A percentile compares a stretch with the other conserved stretches of the same genome.
Evolutionary conservation across 2,797 vertebrate species (phyloP).

Genomic region (Bovichtus variegatus): DNA sequence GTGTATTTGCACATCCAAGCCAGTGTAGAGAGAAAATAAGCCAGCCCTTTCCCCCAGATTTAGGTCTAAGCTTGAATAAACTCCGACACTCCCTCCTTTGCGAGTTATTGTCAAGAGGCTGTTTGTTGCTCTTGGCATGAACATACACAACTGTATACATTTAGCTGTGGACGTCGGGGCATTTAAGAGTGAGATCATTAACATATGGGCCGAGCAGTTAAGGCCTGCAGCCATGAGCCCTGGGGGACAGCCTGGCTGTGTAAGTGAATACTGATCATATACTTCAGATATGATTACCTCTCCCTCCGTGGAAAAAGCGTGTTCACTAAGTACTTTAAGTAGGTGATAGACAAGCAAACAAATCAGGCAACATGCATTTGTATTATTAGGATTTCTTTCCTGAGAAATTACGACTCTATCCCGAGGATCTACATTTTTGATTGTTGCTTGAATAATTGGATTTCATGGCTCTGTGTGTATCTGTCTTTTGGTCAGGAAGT

Average conservation of each 20-base stretch:
- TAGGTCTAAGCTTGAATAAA: conserved; percentile 71
- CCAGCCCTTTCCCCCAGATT: conserved; percentile 71
- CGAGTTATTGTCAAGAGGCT: conserved; percentile 73
- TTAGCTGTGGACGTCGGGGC: conserved; percentile 64
- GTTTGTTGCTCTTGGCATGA: conserved; percentile 80
- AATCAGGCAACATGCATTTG: conserved; percentile 37
- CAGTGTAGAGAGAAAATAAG: conserved; percentile 68
- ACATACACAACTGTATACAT: conserved; percentile 78
- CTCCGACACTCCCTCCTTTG: conserved; percentile 73
- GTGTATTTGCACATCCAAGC: conserved; percentile 73
- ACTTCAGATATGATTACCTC: conserved; percentile 60
- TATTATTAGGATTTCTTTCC: conserved; percentile 15
- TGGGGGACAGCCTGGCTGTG: conserved; percentile 55
- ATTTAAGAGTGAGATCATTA: conserved; percentile 78
- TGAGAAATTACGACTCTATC: not conserved
- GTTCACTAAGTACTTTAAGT: conserved; percentile 47
- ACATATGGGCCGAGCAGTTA: conserved; percentile 69
- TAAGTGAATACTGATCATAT: conserved; percentile 65
- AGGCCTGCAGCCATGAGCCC: conserved; percentile 53
- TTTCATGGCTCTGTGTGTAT: conserved; percentile 1
- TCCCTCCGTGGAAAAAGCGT: conserved; percentile 44
- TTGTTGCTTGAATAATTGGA: conserved; percentile 25
- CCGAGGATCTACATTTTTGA: not conserved
- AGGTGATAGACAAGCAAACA: conserved; percentile 43
- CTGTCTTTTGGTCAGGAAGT: not conserved